Percentiles rank a stretch among this genome's conserved stretches.
Conservation (phyloP, 2,888 invertebrate species). For the Hypomecis atomaria region DNA sequence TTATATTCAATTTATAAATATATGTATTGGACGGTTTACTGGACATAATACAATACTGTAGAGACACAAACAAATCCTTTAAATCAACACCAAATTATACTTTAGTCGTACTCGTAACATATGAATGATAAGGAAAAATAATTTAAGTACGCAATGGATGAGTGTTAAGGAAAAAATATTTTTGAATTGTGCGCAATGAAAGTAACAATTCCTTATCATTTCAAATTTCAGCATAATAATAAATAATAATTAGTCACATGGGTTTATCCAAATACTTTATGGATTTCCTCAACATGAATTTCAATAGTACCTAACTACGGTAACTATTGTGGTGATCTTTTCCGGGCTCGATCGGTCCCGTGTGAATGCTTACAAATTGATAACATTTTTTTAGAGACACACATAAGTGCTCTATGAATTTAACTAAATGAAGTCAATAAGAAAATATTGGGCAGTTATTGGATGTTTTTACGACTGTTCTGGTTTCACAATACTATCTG, state of each 20-base stretch:
- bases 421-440: slow-evolving; percentile 38
- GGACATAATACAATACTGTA: no score
- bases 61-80: no score
- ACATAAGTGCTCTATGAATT: slow-evolving; percentile 34
- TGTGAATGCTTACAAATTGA: slow-evolving; percentile 39
- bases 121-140: no score
- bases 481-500: slow-evolving; percentile 42
- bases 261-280: neutral
- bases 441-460: slow-evolving; percentile 40
- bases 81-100: no score
- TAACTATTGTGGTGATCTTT: slow-evolving; percentile 11
- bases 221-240: no score
- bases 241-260: neutral
- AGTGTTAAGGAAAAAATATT: no score
- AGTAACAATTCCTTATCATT: no score
- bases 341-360: slow-evolving; percentile 26
- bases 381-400: slow-evolving; percentile 37
- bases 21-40: no score
- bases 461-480: slow-evolving; percentile 39
- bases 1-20: slow-evolving; percentile 15
- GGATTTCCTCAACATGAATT: slow-evolving; percentile 13
- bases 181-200: no score
- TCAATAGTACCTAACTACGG: slow-evolving; percentile 29
- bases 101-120: no score
- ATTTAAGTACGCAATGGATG: no score